A percentile compares a stretch with the other conserved stretches of the same genome.
These are phyloP conservation scores for Drosophila pallidifrons DNA, from an alignment of 1,140 invertebrate genomes.

Conservation along the genomic window DNA sequence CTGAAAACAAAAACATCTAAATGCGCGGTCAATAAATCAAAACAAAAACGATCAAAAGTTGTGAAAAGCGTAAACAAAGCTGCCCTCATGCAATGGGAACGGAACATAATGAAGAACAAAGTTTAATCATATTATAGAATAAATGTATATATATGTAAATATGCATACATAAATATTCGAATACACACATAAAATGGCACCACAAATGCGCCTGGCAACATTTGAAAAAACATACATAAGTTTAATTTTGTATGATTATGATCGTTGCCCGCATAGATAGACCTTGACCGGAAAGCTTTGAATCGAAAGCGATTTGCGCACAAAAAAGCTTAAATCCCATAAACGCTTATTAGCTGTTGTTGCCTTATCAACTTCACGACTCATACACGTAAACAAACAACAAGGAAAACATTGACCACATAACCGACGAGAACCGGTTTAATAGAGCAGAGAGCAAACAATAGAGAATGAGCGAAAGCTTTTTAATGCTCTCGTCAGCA, in stretches of 20 bases:
- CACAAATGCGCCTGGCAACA: conserved; percentile 53
- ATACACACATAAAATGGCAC: not conserved
- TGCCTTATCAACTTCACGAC: conserved; percentile 59
- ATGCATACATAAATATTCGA: conserved; percentile 1
- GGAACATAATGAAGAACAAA: conserved; percentile 5
- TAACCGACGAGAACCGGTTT: conserved; percentile 69
- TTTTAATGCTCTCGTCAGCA: conserved; percentile 24
- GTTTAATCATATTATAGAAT: not conserved
- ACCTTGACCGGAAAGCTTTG: conserved; percentile 69
- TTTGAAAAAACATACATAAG: not conserved
- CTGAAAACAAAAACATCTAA: conserved; percentile 47
- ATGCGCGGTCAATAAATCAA: conserved; percentile 40
- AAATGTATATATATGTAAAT: no score
- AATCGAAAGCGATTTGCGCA: conserved; percentile 41
- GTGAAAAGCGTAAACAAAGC: conserved; percentile 27
- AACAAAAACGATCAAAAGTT: conserved; percentile 36
- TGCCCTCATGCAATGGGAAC: conserved; percentile 7
- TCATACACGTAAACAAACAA: conserved; percentile 71
- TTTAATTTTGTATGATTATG: conserved; percentile 52
- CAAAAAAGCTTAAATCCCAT: conserved; percentile 50
- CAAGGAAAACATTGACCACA: conserved; percentile 62
- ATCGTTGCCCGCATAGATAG: conserved; percentile 45
- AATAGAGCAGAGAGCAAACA: conserved; percentile 10
- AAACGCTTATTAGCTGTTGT: conserved; percentile 32
- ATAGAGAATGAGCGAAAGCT: conserved; percentile 30